Evolutionary conservation across 2,113 vertebrate species (phyloP).

Genomic region (Eidolon helvum): DNA sequence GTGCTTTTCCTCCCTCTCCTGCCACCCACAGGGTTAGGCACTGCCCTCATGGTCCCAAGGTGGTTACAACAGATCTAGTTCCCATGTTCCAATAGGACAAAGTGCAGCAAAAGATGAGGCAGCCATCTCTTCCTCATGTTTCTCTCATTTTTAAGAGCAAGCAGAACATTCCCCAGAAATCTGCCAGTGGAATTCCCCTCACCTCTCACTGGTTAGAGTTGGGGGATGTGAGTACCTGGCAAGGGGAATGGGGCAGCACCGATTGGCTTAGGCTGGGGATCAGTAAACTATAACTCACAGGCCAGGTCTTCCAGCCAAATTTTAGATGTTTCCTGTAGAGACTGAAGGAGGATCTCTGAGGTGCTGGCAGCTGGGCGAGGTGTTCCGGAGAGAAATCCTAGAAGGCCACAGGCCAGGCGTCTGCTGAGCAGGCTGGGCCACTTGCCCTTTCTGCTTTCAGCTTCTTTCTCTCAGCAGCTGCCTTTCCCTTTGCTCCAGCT

Average conservation of each 20-base stretch:
- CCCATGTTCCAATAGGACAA: background rate
- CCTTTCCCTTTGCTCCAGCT: background rate
- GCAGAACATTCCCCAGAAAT: background rate
- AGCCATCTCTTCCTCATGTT: background rate
- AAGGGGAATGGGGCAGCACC: accelerated
- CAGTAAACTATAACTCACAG: background rate
- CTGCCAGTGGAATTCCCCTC: background rate
- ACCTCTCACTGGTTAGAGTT: background rate
- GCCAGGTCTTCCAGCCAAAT: background rate
- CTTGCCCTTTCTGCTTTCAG: background rate
- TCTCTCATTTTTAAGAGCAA: background rate
- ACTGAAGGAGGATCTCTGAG: background rate
- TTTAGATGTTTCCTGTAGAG: background rate
- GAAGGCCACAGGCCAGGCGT: constrained; percentile 40
- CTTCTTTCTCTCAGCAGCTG: background rate
- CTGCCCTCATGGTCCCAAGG: background rate
- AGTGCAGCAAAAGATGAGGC: background rate
- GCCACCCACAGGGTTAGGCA: too few relatives aligned
- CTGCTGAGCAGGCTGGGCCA: background rate
- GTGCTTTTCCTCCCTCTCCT: background rate
- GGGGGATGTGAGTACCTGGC: background rate
- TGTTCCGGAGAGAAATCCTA: background rate
- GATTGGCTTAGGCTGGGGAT: background rate
- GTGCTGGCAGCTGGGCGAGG: background rate
- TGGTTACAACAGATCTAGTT: background rate